phyloP scores from a whole-genome alignment of 2,888 invertebrate genomes.

The Chirona hameri region DNA sequence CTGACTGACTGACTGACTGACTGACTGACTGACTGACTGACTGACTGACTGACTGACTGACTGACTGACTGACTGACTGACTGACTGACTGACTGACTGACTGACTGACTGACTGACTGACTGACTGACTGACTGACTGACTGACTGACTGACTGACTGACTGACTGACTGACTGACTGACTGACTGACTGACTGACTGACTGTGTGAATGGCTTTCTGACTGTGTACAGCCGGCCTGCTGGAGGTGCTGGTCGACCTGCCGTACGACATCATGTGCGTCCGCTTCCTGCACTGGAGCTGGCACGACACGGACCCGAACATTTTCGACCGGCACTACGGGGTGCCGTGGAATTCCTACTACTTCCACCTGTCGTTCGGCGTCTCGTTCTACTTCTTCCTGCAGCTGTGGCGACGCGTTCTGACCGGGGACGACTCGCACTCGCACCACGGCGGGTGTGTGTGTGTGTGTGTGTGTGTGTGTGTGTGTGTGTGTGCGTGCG shows the following conservation, averaged over 20 bases:
- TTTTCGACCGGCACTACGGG: conserved; percentile 69
- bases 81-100: neutral
- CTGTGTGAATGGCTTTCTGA: conserved; percentile 37
- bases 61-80: too few species aligned
- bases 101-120: neutral
- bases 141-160: too few species aligned
- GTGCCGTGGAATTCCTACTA: conserved; percentile 81
- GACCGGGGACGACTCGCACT: conserved; percentile 48
- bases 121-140: too few species aligned
- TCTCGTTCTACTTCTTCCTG: conserved; percentile 67
- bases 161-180: too few species aligned
- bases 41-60: too few species aligned
- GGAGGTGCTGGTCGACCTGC: conserved; percentile 69
- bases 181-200: too few species aligned
- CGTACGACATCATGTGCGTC: conserved; percentile 73
- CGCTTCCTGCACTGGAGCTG: conserved; percentile 79
- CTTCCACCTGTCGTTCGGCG: conserved; percentile 71
- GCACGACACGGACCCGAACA: conserved; percentile 61
- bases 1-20: too few species aligned
- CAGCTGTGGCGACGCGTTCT: conserved; percentile 56
- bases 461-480: too few species aligned
- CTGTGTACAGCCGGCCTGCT: conserved; percentile 58
- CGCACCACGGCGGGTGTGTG: conserved; percentile 56
- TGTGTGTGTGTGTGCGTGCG: too few species aligned
- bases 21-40: too few species aligned